phyloP scores from a whole-genome alignment of 2,113 vertebrate genomes.

The Atrichornis clamosus region DNA sequence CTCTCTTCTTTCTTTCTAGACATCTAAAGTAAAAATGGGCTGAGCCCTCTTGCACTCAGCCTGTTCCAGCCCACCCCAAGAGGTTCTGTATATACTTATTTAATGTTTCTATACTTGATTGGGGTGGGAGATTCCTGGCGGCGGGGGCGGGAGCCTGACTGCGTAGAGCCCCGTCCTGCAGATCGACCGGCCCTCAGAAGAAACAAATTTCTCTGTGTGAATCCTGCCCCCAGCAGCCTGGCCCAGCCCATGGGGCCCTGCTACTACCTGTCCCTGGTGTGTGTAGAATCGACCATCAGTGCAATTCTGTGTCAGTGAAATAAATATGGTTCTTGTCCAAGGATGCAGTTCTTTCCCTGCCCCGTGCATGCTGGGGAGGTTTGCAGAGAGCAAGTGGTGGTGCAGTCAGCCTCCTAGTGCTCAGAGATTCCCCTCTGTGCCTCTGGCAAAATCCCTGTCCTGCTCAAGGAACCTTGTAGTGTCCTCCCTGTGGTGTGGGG shows the following conservation, averaged over 20 bases:
- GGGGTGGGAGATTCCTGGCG: neutral
- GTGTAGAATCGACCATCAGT: slow-evolving; percentile 48
- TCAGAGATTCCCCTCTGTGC: neutral
- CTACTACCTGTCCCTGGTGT: slow-evolving; percentile 6
- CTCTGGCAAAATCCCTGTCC: neutral
- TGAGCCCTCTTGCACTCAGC: slow-evolving; percentile 61
- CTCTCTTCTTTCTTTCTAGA: slow-evolving; percentile 74
- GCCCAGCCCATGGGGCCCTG: neutral
- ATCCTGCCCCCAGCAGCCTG: neutral
- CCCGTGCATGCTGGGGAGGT: accelerated
- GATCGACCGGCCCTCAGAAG: neutral
- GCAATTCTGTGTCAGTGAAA: slow-evolving; percentile 73
- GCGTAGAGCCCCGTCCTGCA: neutral
- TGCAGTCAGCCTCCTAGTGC: neutral
- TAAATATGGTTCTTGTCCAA: slow-evolving; percentile 71
- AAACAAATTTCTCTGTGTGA: slow-evolving; percentile 54
- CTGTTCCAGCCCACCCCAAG: slow-evolving; percentile 31
- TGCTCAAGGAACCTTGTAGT: neutral
- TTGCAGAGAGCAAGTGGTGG: neutral
- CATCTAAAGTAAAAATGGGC: slow-evolving; percentile 99
- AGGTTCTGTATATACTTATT: slow-evolving; percentile 78
- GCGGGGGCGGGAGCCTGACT: neutral
- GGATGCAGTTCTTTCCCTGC: neutral
- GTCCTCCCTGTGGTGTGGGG: neutral
- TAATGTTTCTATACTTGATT: slow-evolving; percentile 64